Percentiles rank a stretch among this genome's conserved stretches.
These are phyloP conservation scores for Athalia cordata DNA, from an alignment of 2,888 invertebrate genomes.

Conservation along the genomic window DNA sequence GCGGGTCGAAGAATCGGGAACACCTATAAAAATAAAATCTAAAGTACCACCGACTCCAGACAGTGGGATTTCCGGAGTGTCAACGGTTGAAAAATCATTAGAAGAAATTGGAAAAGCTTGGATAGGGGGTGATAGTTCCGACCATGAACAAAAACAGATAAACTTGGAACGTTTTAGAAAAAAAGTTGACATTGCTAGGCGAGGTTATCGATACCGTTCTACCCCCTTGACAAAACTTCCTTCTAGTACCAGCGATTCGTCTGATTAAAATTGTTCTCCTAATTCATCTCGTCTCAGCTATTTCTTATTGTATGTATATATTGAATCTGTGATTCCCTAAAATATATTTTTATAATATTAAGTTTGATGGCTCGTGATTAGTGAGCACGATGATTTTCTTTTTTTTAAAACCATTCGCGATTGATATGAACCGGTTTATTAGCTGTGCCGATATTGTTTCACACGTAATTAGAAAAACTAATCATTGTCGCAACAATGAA, in stretches of 20 bases:
- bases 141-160: constrained; percentile 60
- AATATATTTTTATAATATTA: constrained; percentile 68
- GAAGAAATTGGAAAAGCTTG: constrained; percentile 49
- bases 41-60: constrained; percentile 65
- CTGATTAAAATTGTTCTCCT: constrained; percentile 58
- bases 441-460: constrained; percentile 12
- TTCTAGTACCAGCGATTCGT: constrained; percentile 62
- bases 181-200: constrained; percentile 64
- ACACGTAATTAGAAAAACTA: constrained; percentile 3
- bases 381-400: constrained; percentile 51
- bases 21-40: constrained; percentile 58
- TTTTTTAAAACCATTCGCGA: constrained; percentile 44
- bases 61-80: constrained; percentile 69
- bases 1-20: constrained; percentile 47
- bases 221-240: constrained; percentile 53
- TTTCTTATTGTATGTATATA: constrained; percentile 63
- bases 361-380: constrained; percentile 55
- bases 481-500: constrained; percentile 15
- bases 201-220: constrained; percentile 61
- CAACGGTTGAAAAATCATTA: constrained; percentile 63
- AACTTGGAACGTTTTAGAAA: constrained; percentile 64
- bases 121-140: constrained; percentile 61
- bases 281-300: constrained; percentile 35
- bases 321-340: constrained; percentile 67
- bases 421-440: constrained; percentile 19